Conservation (phyloP, 23 tunicate species). For the Styela clava region DNA sequence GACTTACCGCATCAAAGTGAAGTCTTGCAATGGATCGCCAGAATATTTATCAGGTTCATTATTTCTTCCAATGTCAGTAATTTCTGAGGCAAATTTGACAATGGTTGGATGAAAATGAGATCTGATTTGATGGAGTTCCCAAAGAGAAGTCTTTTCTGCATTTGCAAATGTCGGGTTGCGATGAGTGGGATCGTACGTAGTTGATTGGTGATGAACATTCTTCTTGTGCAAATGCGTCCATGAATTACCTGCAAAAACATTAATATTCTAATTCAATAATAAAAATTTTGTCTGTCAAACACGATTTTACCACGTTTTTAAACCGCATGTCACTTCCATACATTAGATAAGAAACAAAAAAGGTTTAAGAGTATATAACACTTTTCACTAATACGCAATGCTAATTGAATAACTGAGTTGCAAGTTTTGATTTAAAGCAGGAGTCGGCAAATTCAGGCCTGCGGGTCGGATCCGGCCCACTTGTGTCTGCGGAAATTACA, state of each 20-base stretch:
- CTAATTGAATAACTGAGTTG: too few relatives aligned
- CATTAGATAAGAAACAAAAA: too few relatives aligned
- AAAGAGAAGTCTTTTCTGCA: conserved; percentile 49
- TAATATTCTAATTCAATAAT: too few relatives aligned
- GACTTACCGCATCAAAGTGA: conserved; percentile 65
- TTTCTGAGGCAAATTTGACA: conserved; percentile 37
- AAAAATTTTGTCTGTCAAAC: too few relatives aligned
- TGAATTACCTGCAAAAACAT: conserved; percentile 15
- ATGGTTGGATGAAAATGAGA: conserved; percentile 84
- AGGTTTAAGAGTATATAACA: too few relatives aligned
- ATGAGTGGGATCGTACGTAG: conserved; percentile 56
- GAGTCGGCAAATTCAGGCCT: too few relatives aligned
- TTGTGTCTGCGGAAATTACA: too few relatives aligned
- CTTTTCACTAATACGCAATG: too few relatives aligned
- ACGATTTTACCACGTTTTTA: too few relatives aligned
- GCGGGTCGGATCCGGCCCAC: too few relatives aligned
- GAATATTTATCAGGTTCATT: conserved; percentile 15
- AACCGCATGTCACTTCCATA: too few relatives aligned
- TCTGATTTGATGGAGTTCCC: conserved; percentile 52
- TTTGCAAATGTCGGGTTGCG: conserved; percentile 58
- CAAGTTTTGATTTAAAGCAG: too few relatives aligned
- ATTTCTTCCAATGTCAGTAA: conserved; percentile 1
- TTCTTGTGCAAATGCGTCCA: conserved; percentile 69
- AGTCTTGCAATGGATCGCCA: conserved; percentile 78
- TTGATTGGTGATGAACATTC: background rate